Percentiles rank a stretch among this genome's conserved stretches.
These are phyloP conservation scores for Aix galericulata DNA, from an alignment of 2,113 vertebrate genomes.

Conservation along the genomic window DNA sequence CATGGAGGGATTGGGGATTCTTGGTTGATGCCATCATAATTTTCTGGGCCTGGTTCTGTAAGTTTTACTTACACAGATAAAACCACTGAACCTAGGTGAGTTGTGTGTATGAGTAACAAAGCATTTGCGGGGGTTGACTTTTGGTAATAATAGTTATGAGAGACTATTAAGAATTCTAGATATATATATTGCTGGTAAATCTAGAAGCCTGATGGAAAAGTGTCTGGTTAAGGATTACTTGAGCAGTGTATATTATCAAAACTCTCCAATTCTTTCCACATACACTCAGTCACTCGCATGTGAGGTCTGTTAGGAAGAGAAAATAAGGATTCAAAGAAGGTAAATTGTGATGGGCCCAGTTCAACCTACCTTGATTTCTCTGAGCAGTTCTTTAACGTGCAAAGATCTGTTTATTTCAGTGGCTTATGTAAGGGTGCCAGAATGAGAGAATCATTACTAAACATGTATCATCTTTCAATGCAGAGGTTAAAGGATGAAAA, in stretches of 20 bases:
- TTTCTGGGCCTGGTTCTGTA: background rate
- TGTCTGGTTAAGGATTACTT: background rate
- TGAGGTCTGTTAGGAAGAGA: background rate
- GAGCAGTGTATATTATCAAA: background rate
- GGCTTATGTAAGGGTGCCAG: background rate
- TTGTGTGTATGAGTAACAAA: background rate
- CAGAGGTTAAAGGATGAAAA: constrained; percentile 1
- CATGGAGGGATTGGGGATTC: background rate
- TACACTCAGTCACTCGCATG: background rate
- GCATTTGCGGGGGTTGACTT: background rate
- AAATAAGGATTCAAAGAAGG: background rate
- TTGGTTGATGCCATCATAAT: background rate
- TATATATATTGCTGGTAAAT: background rate
- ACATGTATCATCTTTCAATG: background rate
- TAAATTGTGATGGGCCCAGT: background rate
- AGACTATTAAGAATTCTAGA: background rate
- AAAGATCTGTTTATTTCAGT: background rate
- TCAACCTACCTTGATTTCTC: background rate
- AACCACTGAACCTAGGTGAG: background rate
- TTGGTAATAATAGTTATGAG: background rate
- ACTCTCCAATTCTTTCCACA: background rate
- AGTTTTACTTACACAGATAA: background rate
- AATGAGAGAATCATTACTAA: background rate
- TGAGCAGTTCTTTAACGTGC: background rate
- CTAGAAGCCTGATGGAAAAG: background rate